A percentile compares a stretch with the other conserved stretches of the same genome.
Evolutionary conservation across 1,140 invertebrate genomes (phyloP).

Genomic region (Fopius arisanus): DNA sequence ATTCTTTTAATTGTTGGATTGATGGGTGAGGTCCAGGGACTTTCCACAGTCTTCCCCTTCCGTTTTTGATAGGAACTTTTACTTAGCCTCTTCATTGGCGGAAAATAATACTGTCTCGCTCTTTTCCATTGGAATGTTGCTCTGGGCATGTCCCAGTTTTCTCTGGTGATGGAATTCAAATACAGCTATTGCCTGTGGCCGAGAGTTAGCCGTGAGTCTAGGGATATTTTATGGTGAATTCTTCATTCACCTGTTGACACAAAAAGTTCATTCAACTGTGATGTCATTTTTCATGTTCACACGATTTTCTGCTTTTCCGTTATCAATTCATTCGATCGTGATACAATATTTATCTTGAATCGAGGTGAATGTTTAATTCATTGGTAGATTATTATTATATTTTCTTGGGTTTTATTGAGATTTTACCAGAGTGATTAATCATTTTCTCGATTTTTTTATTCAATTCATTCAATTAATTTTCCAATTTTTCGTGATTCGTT

Average conservation of each 20-base stretch:
- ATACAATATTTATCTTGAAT: no score
- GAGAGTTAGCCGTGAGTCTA: constrained; percentile 12
- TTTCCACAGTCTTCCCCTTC: not conserved
- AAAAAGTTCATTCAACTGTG: constrained; percentile 16
- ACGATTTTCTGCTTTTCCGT: no score
- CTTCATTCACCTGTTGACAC: constrained; percentile 29
- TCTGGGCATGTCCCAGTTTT: constrained; percentile 54
- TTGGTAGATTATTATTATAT: no score
- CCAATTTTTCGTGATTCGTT: no score
- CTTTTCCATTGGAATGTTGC: constrained; percentile 44
- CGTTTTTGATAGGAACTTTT: not conserved
- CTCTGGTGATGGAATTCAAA: constrained; percentile 52
- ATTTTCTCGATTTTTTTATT: no score
- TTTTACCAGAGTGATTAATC: no score
- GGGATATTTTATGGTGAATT: constrained; percentile 9
- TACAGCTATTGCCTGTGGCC: constrained; percentile 5
- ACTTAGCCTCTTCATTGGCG: not conserved
- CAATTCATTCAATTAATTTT: no score
- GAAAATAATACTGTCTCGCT: constrained; percentile 16
- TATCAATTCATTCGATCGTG: no score
- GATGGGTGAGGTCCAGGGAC: not conserved
- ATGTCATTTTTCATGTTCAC: no score
- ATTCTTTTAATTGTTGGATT: not conserved
- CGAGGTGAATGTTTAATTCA: no score
- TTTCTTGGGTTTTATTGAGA: no score